A percentile compares a stretch with the other conserved stretches of the same genome.
phyloP scores from a whole-genome alignment of 2,113 vertebrate species.

The Engystomops pustulosus region DNA sequence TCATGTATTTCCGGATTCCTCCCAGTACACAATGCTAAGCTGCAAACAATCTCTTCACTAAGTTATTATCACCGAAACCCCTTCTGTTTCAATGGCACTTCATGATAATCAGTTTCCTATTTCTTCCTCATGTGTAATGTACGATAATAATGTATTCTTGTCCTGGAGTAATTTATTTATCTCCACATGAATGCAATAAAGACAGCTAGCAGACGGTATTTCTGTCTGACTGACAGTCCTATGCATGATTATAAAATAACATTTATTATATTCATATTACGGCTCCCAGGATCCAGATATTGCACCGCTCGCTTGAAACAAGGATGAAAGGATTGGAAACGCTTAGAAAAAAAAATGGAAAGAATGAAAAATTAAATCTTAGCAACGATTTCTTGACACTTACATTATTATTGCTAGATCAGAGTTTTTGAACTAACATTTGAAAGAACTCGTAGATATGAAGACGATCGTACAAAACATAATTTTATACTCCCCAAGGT shows the following conservation, averaged over 20 bases:
- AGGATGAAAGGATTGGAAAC: neutral
- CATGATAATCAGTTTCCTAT: conserved; percentile 61
- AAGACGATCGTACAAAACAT: neutral
- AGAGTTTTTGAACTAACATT: neutral
- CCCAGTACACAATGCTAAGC: conserved; percentile 55
- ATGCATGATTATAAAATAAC: conserved; percentile 47
- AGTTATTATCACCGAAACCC: conserved; percentile 52
- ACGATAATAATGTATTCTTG: conserved; percentile 56
- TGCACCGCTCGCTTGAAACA: neutral
- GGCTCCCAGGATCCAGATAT: conserved; percentile 27
- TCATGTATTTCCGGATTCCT: conserved; percentile 15
- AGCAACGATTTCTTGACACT: conserved; percentile 21
- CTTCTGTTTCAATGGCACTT: conserved; percentile 52
- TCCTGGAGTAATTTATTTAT: conserved; percentile 58
- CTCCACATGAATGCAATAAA: conserved; percentile 57
- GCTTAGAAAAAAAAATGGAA: neutral
- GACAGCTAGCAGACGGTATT: conserved; percentile 36
- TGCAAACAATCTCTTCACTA: conserved; percentile 60
- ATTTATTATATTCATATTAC: conserved; percentile 52
- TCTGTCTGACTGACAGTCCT: conserved; percentile 39
- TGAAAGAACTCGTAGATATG: neutral
- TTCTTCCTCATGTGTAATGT: conserved; percentile 48
- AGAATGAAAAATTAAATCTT: conserved; percentile 2
- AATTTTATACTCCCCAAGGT: too few species aligned
- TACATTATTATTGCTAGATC: conserved; percentile 14